These are phyloP conservation scores for Heliconius erato DNA, from an alignment of 2,888 invertebrate species.

Conservation along the genomic window DNA sequence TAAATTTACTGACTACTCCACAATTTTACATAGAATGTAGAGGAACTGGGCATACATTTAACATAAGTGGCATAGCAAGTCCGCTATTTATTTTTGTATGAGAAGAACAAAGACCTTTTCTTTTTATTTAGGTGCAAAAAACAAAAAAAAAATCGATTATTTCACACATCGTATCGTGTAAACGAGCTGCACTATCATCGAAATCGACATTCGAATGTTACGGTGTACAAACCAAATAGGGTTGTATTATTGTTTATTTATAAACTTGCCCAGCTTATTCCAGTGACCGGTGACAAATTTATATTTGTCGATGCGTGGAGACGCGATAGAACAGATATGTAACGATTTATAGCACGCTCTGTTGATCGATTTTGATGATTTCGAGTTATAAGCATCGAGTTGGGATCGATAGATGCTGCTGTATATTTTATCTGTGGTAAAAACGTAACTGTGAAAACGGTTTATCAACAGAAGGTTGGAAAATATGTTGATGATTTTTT, in stretches of 20 bases:
- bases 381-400: conserved; percentile 65
- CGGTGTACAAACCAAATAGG: conserved; percentile 74
- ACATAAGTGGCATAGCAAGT: too few relatives aligned
- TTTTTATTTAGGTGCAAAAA: too few relatives aligned
- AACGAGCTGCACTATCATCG: conserved; percentile 69
- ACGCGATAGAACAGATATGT: conserved; percentile 82
- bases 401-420: background rate
- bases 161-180: conserved; percentile 55
- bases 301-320: conserved; percentile 81
- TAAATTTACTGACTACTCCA: background rate
- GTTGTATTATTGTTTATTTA: conserved; percentile 83
- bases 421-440: background rate
- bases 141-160: background rate
- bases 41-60: background rate
- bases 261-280: conserved; percentile 79
- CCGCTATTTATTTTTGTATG: too few relatives aligned
- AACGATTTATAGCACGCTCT: conserved; percentile 79
- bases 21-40: background rate
- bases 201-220: conserved; percentile 76
- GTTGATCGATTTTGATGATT: conserved; percentile 81
- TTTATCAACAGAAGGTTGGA: background rate
- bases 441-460: background rate
- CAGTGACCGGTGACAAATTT: conserved; percentile 82
- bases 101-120: too few relatives aligned
- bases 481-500: background rate